These are phyloP conservation scores for Carcinoscorpius rotundicauda DNA, from an alignment of 1,140 invertebrate genomes.

Conservation along the genomic window DNA sequence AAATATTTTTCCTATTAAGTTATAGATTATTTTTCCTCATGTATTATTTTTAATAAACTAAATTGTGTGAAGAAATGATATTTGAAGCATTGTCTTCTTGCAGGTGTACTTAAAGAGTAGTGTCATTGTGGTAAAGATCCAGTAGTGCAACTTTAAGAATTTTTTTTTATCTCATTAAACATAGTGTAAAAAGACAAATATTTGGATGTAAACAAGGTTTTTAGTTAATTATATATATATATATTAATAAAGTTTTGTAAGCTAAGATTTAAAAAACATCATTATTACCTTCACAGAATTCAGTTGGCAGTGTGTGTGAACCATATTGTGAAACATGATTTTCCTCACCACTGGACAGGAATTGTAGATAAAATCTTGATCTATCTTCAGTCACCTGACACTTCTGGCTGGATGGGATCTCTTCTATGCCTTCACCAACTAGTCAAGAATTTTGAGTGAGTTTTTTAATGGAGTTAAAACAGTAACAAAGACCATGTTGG, in stretches of 20 bases:
- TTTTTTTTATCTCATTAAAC: constrained; percentile 5
- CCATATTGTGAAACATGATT: constrained; percentile 90
- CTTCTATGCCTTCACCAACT: constrained; percentile 84
- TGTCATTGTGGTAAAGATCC: neutral
- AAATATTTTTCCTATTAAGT: neutral
- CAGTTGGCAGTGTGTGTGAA: constrained; percentile 85
- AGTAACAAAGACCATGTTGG: constrained; percentile 6
- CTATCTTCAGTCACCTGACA: constrained; percentile 68
- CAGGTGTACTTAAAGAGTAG: neutral
- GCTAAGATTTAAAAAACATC: neutral
- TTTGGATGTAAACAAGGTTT: too few species aligned
- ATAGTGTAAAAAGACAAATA: neutral
- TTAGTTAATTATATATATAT: too few species aligned
- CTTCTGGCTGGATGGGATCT: constrained; percentile 78
- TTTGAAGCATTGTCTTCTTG: neutral
- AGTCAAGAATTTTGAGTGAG: constrained; percentile 88
- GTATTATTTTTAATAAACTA: neutral
- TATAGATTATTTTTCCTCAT: constrained; percentile 3
- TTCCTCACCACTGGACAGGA: constrained; percentile 87
- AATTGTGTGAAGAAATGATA: neutral
- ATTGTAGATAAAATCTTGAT: constrained; percentile 86
- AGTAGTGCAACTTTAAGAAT: neutral
- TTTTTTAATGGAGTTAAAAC: constrained; percentile 15
- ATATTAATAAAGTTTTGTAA: neutral
- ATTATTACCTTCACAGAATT: constrained; percentile 43